Evolutionary conservation across 37 sponge, comb jelly and placozoan species (phyloP), one percentile per base, ranked within the genome.

Genomic region (Mnemiopsis leidyi): DNA sequence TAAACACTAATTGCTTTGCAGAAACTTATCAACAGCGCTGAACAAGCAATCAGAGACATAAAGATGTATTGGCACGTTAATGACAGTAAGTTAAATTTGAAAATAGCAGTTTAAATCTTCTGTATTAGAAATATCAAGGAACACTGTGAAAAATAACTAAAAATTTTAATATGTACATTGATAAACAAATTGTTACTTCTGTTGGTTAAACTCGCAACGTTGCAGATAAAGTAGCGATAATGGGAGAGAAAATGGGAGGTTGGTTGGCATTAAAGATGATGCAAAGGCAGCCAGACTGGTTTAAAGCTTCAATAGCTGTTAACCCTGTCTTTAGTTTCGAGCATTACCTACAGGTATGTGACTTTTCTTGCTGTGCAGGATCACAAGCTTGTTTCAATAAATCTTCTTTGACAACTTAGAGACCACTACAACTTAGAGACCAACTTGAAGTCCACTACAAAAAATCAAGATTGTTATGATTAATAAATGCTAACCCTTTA

Each of bases 41-140:
- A 79, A 79, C 38, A 32, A 36, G 82, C 37, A 5, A 79, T 79
- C 38, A 36, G 82, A 30, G 82, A 79, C 32, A 79, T 79, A 34
- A 32, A 30, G 23, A 23, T 23, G 21, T 79, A 79, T 23, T 79
- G 82, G 82, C 82, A 79, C 29, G 82, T 79, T 36, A 33, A 79
- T 31, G 82, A 79, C 36, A 79, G 82, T 79, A 23, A 79, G 82
- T 79, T n/a, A n/a, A n/a, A n/a, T n/a, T n/a, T n/a, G n/a, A n/a
- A n/a, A n/a, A n/a, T n/a, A n/a, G n/a, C n/a, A n/a, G n/a, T n/a
- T n/a, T n/a, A n/a, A n/a, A n/a, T n/a, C n/a, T n/a, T n/a, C n/a
- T n/a, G n/a, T n/a, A n/a, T n/a, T n/a, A n/a, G n/a, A n/a, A n/a
- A n/a, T n/a, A n/a, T n/a, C n/a, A n/a, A n/a, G n/a, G n/a, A n/a